Base-by-base conservation (phyloP, 2,113 vertebrate genomes). In the Trematocara marginatum region DNA sequence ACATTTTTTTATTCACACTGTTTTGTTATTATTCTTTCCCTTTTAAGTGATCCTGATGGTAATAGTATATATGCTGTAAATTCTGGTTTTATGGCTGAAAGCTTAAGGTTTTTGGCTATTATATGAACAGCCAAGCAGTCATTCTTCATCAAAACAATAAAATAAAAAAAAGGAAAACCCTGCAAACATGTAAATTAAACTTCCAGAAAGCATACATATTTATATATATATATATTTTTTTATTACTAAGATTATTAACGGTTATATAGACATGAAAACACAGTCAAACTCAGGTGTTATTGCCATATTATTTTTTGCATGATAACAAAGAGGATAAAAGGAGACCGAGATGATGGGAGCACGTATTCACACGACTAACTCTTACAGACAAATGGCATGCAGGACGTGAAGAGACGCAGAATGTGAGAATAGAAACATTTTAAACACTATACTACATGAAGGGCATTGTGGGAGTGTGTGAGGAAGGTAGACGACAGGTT, bases 251-350 rank as follows among this genome's bases (percentile, higher is more conserved):
- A 85, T 82, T 85, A 88, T 85, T 87, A 85, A 88, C 74, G 69
- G 53, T 92, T 93, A 95, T 88, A 95, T 89, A 26, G 61, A 92
- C 87, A 90, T 79, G 90, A 88, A 92, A 93, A 92, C 90, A 95
- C 93, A 94, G 90, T 90, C 81, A 94, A 95, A 96, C 92, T 85
- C 49, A 92, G 81, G 90, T 93, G 85, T 96, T 96, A 96, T 96
- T 96, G 95, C 96, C 95, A 88, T 81, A 23, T 82, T 87, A 92
- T 90, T 94, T 85, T 94, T 92, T 93, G 94, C 94, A 92, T 92
- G 93, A 93, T 69, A 94, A 93, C 90, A 80, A 89, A 85, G 47
- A 84, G 80, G 80, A 79, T 74, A 71, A 87, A 87, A 29, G n/a
- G 78, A 51, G 54, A 20, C 6, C 3, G 4, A 35, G 64, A 82